Evolutionary conservation across 1,140 invertebrate species (phyloP).

Genomic region (Caenorhabditis inopinata): DNA sequence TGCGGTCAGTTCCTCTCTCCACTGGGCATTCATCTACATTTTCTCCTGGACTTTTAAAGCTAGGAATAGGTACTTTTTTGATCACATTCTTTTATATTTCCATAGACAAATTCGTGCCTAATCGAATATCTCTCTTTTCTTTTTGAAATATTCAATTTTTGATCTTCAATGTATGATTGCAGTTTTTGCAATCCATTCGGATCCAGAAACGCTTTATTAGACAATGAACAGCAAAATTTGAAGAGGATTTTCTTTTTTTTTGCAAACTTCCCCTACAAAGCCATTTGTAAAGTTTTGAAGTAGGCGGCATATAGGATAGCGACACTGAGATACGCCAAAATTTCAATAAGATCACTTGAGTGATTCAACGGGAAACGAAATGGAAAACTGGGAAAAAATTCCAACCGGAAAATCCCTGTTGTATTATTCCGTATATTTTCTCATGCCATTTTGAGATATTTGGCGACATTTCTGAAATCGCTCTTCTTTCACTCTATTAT

Average conservation of each 20-base stretch:
- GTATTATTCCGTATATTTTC: not conserved
- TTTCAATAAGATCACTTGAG: slow-evolving; percentile 8
- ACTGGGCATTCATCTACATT: not conserved
- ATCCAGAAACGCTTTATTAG: slow-evolving; percentile 11
- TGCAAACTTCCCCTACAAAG: not conserved
- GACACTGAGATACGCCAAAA: not conserved
- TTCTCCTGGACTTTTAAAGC: slow-evolving; percentile 7
- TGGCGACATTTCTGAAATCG: too few relatives aligned
- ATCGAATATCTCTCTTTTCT: too few relatives aligned
- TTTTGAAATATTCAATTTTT: not conserved
- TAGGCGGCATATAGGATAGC: not conserved
- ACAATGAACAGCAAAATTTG: slow-evolving; percentile 15
- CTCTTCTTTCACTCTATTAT: too few relatives aligned
- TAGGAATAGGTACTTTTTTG: not conserved
- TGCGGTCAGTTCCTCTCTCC: slow-evolving; percentile 25
- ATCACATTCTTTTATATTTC: not conserved
- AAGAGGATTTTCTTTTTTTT: not conserved
- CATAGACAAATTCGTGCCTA: not conserved
- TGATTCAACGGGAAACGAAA: slow-evolving; percentile 12
- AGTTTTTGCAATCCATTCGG: not conserved
- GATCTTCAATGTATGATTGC: slow-evolving; percentile 13
- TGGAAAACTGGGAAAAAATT: not conserved
- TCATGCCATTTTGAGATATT: too few relatives aligned
- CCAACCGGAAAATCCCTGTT: not conserved
- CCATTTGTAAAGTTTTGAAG: not conserved